Percentiles rank a stretch among this genome's conserved stretches.
Conservation (phyloP, 1,140 invertebrate species). For the Drosophila saltans region DNA sequence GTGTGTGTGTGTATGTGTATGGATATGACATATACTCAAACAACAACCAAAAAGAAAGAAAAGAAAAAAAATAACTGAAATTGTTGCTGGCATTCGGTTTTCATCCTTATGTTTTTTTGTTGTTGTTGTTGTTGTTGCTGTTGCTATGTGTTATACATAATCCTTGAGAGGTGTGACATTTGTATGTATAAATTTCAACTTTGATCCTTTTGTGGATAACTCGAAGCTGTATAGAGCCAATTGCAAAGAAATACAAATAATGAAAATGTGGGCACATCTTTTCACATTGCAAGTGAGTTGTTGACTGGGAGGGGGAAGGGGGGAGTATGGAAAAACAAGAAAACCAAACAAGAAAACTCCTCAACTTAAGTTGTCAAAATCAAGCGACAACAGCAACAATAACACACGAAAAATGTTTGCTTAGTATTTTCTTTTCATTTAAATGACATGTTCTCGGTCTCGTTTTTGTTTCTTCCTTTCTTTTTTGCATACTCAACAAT, state of each 20-base stretch:
- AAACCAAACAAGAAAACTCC: slow-evolving; percentile 30
- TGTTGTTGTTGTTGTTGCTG: not conserved
- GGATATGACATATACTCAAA: slow-evolving; percentile 36
- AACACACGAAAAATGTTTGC: slow-evolving; percentile 10
- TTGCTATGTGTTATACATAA: slow-evolving; percentile 60
- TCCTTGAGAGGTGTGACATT: slow-evolving; percentile 76
- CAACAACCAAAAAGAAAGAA: slow-evolving; percentile 26
- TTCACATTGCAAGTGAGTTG: slow-evolving; percentile 23
- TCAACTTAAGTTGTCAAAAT: slow-evolving; percentile 79
- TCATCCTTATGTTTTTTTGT: slow-evolving; percentile 36
- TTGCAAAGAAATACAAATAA: slow-evolving; percentile 43
- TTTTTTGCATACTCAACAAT: slow-evolving; percentile 56
- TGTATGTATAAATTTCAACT: slow-evolving; percentile 77
- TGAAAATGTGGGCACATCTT: slow-evolving; percentile 40
- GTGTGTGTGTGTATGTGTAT: slow-evolving; percentile 27
- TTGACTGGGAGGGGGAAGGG: slow-evolving; percentile 25
- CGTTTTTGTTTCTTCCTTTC: not conserved
- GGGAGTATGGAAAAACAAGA: not conserved
- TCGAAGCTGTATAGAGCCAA: slow-evolving; percentile 63
- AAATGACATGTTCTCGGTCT: slow-evolving; percentile 50
- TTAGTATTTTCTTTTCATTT: slow-evolving; percentile 71
- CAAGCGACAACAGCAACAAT: slow-evolving; percentile 43
- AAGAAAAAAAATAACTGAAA: slow-evolving; percentile 18
- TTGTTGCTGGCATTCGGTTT: slow-evolving; percentile 49
- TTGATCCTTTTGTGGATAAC: slow-evolving; percentile 79